Base-by-base conservation (phyloP, 1,140 invertebrate species). In the Dreissena polymorpha region DNA sequence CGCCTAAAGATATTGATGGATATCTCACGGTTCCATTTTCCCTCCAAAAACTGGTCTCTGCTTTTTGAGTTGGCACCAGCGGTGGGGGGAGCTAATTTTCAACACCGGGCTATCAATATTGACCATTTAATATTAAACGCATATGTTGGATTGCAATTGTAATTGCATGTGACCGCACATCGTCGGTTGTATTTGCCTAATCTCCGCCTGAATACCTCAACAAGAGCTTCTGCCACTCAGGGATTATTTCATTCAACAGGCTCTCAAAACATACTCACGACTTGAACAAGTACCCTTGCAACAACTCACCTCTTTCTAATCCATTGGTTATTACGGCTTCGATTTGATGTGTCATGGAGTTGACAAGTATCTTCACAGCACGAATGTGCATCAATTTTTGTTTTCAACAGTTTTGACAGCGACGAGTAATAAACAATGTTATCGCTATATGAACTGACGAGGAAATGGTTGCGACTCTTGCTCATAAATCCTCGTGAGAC, bases 331-430 rank as follows among this genome's bases (percentile, higher is more conserved):
- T 77, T 67, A 49, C 76, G 27, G 18, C n/a, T 78, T 18, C 14
- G 69, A 57, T 39, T 49, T 51, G 55, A 65, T 78, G 76, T 78
- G 76, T 78, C 76, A 78, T 57, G 55, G 18, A 3, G 39, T 39
- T 82, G 79, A 72, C 79, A 82, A 57, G 23, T 25, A 73, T 27
- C 57, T 60, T 12, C 49, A 29, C 63, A 63, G 55, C 72, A 71
- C 23, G 70, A 73, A 82, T 63, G 63, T 82, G 60, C 79, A 82
- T 82, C 79, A 82, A 82, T 73, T 67, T 82, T 82, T 82, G 79
- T 64, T 67, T 82, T 82, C 71, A 74, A 82, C 73, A n/a, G 67
- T 82, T 82, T 82, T 82, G 79, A 82, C 79, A 82, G 68, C 53
- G 65, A 74, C 39, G 14, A 18, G 79, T 70, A 82, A 82, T 82